Percentiles rank a stretch among this genome's conserved stretches.
Conservation (phyloP, 2,797 vertebrate species). For the Artibeus jamaicensis region DNA sequence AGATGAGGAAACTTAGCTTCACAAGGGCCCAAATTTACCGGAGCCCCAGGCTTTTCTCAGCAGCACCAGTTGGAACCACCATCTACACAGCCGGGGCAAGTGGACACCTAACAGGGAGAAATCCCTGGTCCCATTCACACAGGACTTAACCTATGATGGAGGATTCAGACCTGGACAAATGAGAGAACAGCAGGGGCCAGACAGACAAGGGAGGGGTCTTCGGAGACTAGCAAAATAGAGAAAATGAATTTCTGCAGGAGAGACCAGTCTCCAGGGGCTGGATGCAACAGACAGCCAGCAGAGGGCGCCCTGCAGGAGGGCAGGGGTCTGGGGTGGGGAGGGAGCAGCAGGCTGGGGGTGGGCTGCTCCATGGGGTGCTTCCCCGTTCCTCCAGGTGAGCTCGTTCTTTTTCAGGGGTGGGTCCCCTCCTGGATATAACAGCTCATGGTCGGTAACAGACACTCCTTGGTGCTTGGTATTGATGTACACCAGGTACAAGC, state of each 20-base stretch:
- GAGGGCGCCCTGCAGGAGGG: fast-evolving
- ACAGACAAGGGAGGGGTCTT: not conserved
- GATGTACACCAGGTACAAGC: too few species aligned
- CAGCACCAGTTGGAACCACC: fast-evolving
- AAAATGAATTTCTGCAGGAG: not conserved
- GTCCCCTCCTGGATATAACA: not conserved
- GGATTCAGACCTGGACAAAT: fast-evolving
- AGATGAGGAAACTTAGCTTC: not conserved
- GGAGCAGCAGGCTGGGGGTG: not conserved
- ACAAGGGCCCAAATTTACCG: not conserved
- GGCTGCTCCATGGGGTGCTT: not conserved
- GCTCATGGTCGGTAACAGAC: not conserved
- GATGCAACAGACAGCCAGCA: fast-evolving
- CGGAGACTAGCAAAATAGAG: fast-evolving
- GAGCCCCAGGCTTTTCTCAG: fast-evolving
- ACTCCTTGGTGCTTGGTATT: too few species aligned
- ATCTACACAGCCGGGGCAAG: not conserved
- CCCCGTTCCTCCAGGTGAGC: not conserved
- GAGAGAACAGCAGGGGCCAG: fast-evolving
- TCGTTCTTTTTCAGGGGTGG: too few species aligned
- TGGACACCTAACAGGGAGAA: not conserved
- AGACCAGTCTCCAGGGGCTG: fast-evolving
- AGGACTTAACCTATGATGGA: not conserved
- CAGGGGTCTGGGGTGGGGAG: not conserved
- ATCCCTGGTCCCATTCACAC: not conserved